phyloP scores from a whole-genome alignment of 2,888 invertebrate genomes.

The Hoplodrina blanda region DNA sequence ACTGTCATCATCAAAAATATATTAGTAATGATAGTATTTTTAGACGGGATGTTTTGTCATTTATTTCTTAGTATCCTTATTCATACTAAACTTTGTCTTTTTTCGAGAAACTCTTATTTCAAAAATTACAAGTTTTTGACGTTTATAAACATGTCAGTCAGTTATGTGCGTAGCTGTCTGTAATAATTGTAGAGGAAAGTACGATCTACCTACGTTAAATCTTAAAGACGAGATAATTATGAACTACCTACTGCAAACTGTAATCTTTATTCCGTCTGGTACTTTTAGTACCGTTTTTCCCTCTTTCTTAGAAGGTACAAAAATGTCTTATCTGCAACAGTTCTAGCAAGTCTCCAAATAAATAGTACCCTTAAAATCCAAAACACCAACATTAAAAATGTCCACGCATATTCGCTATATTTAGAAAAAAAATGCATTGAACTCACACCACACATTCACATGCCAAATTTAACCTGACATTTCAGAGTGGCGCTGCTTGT shows the following conservation, averaged over 20 bases:
- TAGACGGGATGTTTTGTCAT: not conserved
- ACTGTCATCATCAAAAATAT: not conserved
- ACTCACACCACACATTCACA: slow-evolving; percentile 13
- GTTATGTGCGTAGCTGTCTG: too few species aligned
- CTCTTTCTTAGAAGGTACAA: too few species aligned
- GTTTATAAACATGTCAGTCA: too few species aligned
- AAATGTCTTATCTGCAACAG: not conserved
- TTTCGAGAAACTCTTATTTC: too few species aligned
- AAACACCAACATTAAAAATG: not conserved
- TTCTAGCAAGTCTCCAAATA: not conserved
- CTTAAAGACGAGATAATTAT: not conserved
- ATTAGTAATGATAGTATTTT: slow-evolving; percentile 17
- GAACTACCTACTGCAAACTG: not conserved
- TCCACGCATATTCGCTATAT: slow-evolving; percentile 31
- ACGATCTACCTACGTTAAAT: not conserved
- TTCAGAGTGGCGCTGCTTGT: not conserved
- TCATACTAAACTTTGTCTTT: too few species aligned
- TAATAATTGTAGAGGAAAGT: not conserved
- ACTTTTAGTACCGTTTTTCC: slow-evolving; percentile 4
- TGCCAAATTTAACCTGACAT: slow-evolving; percentile 10
- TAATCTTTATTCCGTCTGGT: not conserved
- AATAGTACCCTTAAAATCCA: not conserved
- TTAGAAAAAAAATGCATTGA: slow-evolving; percentile 57
- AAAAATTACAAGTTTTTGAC: too few species aligned
- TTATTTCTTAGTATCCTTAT: not conserved